phyloP scores from a whole-genome alignment of 1,140 invertebrate species.

The Coptotermes formosanus region DNA sequence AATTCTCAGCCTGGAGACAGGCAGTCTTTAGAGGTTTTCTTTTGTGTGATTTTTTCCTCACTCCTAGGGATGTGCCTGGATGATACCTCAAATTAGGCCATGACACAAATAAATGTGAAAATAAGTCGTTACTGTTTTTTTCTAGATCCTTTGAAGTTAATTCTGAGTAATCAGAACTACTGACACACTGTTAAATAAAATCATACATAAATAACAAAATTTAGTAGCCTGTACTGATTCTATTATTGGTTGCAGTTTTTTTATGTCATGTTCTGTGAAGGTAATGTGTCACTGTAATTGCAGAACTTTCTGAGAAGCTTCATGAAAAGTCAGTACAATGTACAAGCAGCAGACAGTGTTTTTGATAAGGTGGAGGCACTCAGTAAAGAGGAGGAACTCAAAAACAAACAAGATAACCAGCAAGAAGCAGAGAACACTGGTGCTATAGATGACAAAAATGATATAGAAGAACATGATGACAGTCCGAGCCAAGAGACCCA shows the following conservation, averaged over 20 bases:
- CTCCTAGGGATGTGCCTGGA: too few relatives aligned
- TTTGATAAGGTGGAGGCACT: background rate
- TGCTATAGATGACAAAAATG: background rate
- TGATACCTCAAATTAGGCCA: too few relatives aligned
- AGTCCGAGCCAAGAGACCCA: background rate
- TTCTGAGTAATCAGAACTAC: too few relatives aligned
- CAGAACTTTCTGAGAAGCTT: background rate
- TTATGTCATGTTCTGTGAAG: background rate
- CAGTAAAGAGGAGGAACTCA: background rate
- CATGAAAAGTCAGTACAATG: background rate
- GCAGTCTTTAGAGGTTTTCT: too few relatives aligned
- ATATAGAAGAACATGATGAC: background rate
- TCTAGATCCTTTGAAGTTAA: too few relatives aligned
- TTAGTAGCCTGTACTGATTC: background rate
- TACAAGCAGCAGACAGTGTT: background rate
- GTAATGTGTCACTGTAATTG: background rate
- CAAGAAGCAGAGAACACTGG: background rate
- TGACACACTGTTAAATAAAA: too few relatives aligned
- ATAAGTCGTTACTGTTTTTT: too few relatives aligned
- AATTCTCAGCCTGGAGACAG: too few relatives aligned
- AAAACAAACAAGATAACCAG: background rate
- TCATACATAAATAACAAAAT: background rate
- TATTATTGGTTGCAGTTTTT: background rate
- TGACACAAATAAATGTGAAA: too few relatives aligned
- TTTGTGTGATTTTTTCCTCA: too few relatives aligned